Conservation (phyloP, 2,113 vertebrate genomes). For the Carassius auratus region DNA sequence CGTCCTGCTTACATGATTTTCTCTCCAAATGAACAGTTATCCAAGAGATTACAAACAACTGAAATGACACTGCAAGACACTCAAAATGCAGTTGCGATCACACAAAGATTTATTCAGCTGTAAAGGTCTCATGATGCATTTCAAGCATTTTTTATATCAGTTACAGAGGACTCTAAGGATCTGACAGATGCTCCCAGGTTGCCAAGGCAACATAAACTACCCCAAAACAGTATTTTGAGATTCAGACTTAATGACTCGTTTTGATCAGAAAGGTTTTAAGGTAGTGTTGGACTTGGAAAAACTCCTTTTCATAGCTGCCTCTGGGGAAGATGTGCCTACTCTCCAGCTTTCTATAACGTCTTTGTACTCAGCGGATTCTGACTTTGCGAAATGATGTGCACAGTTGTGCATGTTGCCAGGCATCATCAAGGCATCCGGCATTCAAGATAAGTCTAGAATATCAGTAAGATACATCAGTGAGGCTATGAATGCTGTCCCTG, state of each 20-base stretch:
- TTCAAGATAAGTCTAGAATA: neutral
- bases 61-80: slow-evolving; percentile 14
- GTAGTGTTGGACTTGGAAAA: neutral
- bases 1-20: neutral
- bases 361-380: neutral
- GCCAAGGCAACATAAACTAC: slow-evolving; percentile 22
- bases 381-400: neutral
- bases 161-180: neutral
- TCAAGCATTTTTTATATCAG: neutral
- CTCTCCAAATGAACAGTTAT: neutral
- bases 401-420: slow-evolving; percentile 12
- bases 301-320: neutral
- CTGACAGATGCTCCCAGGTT: neutral
- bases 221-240: slow-evolving; percentile 9
- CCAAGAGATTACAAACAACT: slow-evolving; percentile 11
- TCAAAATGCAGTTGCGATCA: neutral
- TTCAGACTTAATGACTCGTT: slow-evolving; percentile 2
- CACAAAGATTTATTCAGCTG: slow-evolving; percentile 3
- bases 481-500: neutral
- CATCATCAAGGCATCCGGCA: neutral
- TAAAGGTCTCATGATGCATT: slow-evolving; percentile 15
- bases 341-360: neutral
- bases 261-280: slow-evolving; percentile 14
- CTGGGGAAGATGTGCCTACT: neutral
- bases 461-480: slow-evolving; percentile 14